phyloP scores from a whole-genome alignment of 1,140 invertebrate genomes.

The Penaeus chinensis region DNA sequence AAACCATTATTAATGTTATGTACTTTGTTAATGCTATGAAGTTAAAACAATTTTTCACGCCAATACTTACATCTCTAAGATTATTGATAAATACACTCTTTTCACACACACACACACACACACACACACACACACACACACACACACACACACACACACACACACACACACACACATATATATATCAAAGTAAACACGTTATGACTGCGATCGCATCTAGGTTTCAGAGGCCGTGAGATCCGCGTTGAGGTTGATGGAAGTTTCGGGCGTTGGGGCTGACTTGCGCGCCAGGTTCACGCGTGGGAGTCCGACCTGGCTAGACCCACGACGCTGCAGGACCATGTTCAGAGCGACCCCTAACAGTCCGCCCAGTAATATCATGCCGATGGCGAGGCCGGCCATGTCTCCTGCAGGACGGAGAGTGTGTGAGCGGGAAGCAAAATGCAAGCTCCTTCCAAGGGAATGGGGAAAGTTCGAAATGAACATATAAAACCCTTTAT shows the following conservation, averaged over 20 bases:
- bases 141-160: too few relatives aligned
- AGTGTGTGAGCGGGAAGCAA: background rate
- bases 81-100: too few relatives aligned
- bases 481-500: too few relatives aligned
- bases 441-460: background rate
- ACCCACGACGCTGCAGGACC: background rate
- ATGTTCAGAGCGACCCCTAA: background rate
- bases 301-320: background rate
- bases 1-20: too few relatives aligned
- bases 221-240: constrained; percentile 29
- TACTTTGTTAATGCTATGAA: too few relatives aligned
- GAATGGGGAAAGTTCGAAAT: background rate
- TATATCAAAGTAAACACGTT: background rate
- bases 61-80: too few relatives aligned
- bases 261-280: background rate
- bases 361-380: constrained; percentile 9
- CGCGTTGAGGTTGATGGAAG: constrained; percentile 15
- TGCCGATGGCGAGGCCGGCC: constrained; percentile 40
- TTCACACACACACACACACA: too few relatives aligned
- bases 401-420: constrained; percentile 25
- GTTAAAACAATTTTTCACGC: too few relatives aligned
- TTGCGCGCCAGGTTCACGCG: constrained; percentile 33
- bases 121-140: too few relatives aligned
- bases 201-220: background rate
- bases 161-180: too few relatives aligned